Evolutionary conservation across 2,888 invertebrate genomes (phyloP).

Genomic region (Steinernema hermaphroditum): DNA sequence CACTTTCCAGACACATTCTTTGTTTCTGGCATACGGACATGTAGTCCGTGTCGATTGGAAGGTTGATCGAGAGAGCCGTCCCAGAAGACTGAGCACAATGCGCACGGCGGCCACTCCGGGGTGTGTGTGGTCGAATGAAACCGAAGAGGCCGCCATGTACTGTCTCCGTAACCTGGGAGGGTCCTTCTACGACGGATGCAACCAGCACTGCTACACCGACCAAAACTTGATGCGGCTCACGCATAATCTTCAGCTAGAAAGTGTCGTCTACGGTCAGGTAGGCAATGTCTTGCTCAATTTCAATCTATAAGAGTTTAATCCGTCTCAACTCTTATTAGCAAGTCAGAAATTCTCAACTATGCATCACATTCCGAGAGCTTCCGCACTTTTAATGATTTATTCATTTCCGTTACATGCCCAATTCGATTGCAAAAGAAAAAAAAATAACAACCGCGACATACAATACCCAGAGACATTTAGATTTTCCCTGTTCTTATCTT

Average conservation of each 20-base stretch:
- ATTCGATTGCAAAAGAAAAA: background rate
- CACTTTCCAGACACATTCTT: background rate
- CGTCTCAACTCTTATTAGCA: background rate
- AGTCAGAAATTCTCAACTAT: conserved; percentile 1
- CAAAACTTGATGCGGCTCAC: conserved; percentile 39
- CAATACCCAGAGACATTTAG: conserved; percentile 40
- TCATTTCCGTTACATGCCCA: background rate
- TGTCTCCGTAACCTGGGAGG: conserved; percentile 35
- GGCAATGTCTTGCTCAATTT: background rate
- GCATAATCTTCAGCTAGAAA: conserved; percentile 43
- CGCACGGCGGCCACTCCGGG: conserved; percentile 5
- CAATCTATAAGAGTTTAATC: background rate
- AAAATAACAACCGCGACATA: background rate
- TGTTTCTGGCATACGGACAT: background rate
- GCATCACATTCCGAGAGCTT: conserved; percentile 12
- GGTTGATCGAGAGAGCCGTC: background rate
- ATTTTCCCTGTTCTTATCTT: conserved; percentile 76
- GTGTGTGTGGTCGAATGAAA: conserved; percentile 34
- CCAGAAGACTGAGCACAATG: background rate
- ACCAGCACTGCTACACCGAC: conserved; percentile 38
- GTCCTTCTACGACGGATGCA: conserved; percentile 46
- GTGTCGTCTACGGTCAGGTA: conserved; percentile 51
- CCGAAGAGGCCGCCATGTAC: conserved; percentile 33
- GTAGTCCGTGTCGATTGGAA: background rate
- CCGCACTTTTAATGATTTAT: background rate